Evolutionary conservation across 2,797 vertebrate genomes (phyloP).

Genomic region (Atherinosoma microstoma): DNA sequence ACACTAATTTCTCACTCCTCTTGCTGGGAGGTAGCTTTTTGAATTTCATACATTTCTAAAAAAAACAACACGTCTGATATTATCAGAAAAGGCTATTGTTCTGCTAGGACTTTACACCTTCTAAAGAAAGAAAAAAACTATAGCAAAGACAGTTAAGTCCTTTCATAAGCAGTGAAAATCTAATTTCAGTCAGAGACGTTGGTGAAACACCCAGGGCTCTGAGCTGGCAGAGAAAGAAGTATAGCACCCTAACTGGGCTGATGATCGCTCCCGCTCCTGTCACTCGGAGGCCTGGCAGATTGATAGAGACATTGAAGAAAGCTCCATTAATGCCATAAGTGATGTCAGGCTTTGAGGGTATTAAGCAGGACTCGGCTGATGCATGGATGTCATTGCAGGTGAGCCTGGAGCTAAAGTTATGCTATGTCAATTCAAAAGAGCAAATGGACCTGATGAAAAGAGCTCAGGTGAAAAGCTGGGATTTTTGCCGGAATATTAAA

Average conservation of each 20-base stretch:
- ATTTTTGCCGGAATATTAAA: slow-evolving; percentile 36
- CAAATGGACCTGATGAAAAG: slow-evolving; percentile 62
- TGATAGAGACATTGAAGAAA: slow-evolving; percentile 61
- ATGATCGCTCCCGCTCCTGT: slow-evolving; percentile 65
- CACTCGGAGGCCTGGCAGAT: slow-evolving; percentile 70
- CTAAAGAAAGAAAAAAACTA: slow-evolving; percentile 9
- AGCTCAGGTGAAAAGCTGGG: slow-evolving; percentile 33
- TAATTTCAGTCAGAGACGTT: slow-evolving; percentile 65
- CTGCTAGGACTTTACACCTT: slow-evolving; percentile 16
- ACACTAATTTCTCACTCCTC: slow-evolving; percentile 50
- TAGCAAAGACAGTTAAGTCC: slow-evolving; percentile 48
- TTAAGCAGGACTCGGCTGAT: slow-evolving; percentile 58
- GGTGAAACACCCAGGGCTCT: slow-evolving; percentile 60
- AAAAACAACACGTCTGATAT: slow-evolving; percentile 48
- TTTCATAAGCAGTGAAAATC: slow-evolving; percentile 71
- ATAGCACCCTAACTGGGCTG: slow-evolving; percentile 62
- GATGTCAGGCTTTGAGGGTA: slow-evolving; percentile 61
- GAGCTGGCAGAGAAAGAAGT: slow-evolving; percentile 67
- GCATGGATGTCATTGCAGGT: slow-evolving; percentile 59
- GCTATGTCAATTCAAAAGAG: slow-evolving; percentile 54
- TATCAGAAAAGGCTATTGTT: slow-evolving; percentile 43
- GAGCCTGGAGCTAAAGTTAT: slow-evolving; percentile 68
- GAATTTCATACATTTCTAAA: slow-evolving; percentile 54
- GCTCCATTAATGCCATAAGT: slow-evolving; percentile 66
- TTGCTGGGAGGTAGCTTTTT: slow-evolving; percentile 44